Conservation (phyloP, 1,140 invertebrate genomes). For the Planococcus citri region DNA sequence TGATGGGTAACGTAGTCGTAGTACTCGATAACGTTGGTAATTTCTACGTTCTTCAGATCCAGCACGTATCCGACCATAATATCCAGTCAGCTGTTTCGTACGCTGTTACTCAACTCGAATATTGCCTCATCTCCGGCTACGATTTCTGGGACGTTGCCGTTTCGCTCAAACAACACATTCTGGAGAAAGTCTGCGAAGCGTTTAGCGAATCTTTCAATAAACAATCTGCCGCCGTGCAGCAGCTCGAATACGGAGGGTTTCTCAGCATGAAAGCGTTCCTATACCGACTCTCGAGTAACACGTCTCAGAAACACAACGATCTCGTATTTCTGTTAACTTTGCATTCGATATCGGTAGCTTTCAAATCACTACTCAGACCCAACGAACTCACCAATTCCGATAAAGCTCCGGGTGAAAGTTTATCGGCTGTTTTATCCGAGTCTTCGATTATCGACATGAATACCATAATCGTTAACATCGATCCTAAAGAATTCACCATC, state of each 20-base stretch:
- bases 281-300: conserved; percentile 26
- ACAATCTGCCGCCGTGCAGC: conserved; percentile 65
- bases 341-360: conserved; percentile 66
- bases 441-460: conserved; percentile 47
- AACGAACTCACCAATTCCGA: conserved; percentile 64
- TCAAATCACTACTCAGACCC: conserved; percentile 69
- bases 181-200: conserved; percentile 70
- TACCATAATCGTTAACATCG: conserved; percentile 59
- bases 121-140: conserved; percentile 58
- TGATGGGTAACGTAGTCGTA: conserved; percentile 60
- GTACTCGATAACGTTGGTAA: conserved; percentile 60
- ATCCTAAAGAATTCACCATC: conserved; percentile 77
- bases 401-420: conserved; percentile 69
- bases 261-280: conserved; percentile 72
- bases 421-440: conserved; percentile 42
- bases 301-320: conserved; percentile 63
- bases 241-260: conserved; percentile 72
- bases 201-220: conserved; percentile 74
- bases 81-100: conserved; percentile 49
- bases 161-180: conserved; percentile 56
- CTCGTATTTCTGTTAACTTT: conserved; percentile 68
- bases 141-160: conserved; percentile 82
- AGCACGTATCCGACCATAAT: conserved; percentile 46
- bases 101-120: conserved; percentile 68
- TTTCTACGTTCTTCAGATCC: conserved; percentile 53